A percentile compares a stretch with the other conserved stretches of the same genome.
Conservation (phyloP, 30 jellyfish, hydroid and myxozoan species). For the Euphysa ruthae region DNA sequence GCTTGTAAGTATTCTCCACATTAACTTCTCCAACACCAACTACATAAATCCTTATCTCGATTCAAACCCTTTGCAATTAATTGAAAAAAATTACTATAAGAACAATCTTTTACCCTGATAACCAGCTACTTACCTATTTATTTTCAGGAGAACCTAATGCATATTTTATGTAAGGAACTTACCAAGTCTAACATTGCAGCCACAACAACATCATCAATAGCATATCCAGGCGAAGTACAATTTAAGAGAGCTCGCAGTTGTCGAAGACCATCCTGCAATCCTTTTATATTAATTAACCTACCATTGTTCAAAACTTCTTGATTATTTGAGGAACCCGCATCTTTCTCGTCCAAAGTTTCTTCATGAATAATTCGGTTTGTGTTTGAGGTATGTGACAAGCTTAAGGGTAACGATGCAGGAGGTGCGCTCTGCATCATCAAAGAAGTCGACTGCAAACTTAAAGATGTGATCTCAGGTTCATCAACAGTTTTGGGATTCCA, state of each 20-base stretch:
- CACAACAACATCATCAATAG: constrained; percentile 61
- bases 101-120: no score
- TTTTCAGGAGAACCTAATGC: no score
- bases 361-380: not conserved
- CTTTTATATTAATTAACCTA: constrained; percentile 30
- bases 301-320: not conserved
- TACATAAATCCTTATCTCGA: no score
- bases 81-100: no score
- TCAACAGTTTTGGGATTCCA: not conserved
- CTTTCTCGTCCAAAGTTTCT: not conserved
- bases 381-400: not conserved
- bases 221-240: constrained; percentile 59
- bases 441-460: not conserved
- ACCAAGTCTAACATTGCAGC: constrained; percentile 83
- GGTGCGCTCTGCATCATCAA: not conserved
- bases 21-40: no score
- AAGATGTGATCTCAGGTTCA: not conserved
- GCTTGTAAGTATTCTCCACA: no score
- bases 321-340: no score
- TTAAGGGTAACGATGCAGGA: not conserved
- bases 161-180: no score
- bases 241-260: constrained; percentile 49
- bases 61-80: no score
- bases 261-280: constrained; percentile 57
- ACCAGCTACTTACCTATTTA: no score